Percentiles rank a stretch among this genome's conserved stretches.
These are phyloP conservation scores for Ips nitidus DNA, from an alignment of 1,140 invertebrate species.

Conservation along the genomic window DNA sequence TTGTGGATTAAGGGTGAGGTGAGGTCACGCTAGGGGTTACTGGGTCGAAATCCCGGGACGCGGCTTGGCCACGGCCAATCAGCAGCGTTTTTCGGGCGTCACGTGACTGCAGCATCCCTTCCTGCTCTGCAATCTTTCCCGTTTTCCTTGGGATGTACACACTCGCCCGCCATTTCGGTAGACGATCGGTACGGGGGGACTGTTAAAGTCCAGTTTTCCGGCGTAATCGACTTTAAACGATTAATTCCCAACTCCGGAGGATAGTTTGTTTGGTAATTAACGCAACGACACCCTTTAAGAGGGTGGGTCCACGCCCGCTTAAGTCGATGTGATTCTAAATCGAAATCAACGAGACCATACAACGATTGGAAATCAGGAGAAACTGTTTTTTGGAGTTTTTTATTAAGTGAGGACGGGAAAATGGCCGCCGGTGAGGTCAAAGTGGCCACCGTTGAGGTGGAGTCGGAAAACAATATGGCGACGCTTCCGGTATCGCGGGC, in stretches of 20 bases:
- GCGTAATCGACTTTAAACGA: no score
- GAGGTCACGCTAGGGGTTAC: slow-evolving; percentile 50
- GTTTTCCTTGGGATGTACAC: slow-evolving; percentile 21
- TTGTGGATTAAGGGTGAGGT: slow-evolving; percentile 36
- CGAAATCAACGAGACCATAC: no score
- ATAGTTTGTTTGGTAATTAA: background rate
- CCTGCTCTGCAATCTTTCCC: slow-evolving; percentile 34
- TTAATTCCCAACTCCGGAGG: no score
- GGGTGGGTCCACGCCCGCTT: background rate
- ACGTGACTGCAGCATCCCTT: slow-evolving; percentile 52
- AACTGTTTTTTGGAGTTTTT: no score
- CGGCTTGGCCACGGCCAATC: slow-evolving; percentile 42
- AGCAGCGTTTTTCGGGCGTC: slow-evolving; percentile 30
- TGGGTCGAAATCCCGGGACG: slow-evolving; percentile 53
- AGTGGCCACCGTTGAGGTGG: slow-evolving; percentile 80
- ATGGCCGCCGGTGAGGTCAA: slow-evolving; percentile 73
- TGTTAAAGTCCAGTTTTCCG: background rate
- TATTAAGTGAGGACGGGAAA: background rate
- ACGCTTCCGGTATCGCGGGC: slow-evolving; percentile 69
- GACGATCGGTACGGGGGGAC: slow-evolving; percentile 20
- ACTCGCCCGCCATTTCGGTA: slow-evolving; percentile 27
- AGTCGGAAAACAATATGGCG: slow-evolving; percentile 80
- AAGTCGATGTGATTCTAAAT: no score
- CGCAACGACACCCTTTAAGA: background rate
- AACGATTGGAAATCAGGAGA: no score